Evolutionary conservation across 2,888 invertebrate species (phyloP).

Genomic region (Cheilosia urbana): DNA sequence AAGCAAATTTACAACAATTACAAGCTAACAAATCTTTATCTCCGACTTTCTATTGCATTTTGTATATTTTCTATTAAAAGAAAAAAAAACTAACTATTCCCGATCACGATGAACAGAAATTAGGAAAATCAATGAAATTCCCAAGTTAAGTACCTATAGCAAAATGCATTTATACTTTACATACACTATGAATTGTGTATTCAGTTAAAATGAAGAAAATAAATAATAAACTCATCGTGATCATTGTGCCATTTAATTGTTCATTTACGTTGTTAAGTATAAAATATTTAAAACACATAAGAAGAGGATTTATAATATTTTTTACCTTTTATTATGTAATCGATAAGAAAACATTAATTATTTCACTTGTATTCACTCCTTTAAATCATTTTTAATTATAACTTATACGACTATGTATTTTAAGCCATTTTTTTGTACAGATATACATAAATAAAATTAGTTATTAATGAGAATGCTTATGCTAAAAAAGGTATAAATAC

Average conservation of each 20-base stretch:
- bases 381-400: slow-evolving; percentile 44
- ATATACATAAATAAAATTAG: slow-evolving; percentile 49
- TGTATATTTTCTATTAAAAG: slow-evolving; percentile 25
- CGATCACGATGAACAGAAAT: slow-evolving; percentile 59
- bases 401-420: slow-evolving; percentile 66
- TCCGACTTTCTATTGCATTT: slow-evolving; percentile 24
- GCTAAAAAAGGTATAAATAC: slow-evolving; percentile 63
- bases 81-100: slow-evolving; percentile 10
- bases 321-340: slow-evolving; percentile 46
- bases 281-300: slow-evolving; percentile 23
- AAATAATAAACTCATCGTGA: slow-evolving; percentile 53
- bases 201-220: neutral
- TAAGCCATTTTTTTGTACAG: slow-evolving; percentile 76
- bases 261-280: slow-evolving; percentile 56
- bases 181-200: neutral
- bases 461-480: slow-evolving; percentile 54
- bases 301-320: slow-evolving; percentile 39
- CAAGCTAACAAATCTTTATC: neutral
- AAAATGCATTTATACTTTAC: neutral
- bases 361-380: slow-evolving; percentile 39
- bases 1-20: slow-evolving; percentile 6
- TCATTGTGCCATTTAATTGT: slow-evolving; percentile 74
- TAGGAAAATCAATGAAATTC: neutral
- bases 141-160: slow-evolving; percentile 9
- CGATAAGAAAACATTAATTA: slow-evolving; percentile 52